Evolutionary conservation across 2,797 vertebrate genomes (phyloP).

Genomic region (Nannoperca obscura): DNA sequence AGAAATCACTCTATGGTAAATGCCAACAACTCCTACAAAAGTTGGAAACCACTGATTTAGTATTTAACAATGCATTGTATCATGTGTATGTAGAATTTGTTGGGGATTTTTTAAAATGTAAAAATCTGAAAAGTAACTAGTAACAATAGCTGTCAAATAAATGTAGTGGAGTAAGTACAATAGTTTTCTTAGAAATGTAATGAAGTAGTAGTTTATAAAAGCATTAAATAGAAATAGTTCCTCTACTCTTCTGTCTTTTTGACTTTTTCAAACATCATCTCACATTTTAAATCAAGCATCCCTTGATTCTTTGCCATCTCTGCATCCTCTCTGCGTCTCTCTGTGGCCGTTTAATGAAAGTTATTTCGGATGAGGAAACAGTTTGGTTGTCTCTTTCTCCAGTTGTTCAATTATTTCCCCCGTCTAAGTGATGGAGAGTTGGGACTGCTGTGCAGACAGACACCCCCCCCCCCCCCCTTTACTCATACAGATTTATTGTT

Average conservation of each 20-base stretch:
- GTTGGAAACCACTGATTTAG: background rate
- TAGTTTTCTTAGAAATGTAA: background rate
- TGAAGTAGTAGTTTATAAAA: background rate
- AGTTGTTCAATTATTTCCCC: constrained; percentile 76
- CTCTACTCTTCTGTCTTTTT: constrained; percentile 31
- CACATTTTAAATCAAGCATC: constrained; percentile 27
- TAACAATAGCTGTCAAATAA: background rate
- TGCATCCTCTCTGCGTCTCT: constrained; percentile 10
- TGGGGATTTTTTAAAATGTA: no score
- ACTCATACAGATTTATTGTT: constrained; percentile 63
- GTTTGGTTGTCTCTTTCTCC: constrained; percentile 67
- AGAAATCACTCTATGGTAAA: background rate
- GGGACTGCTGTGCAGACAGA: constrained; percentile 40
- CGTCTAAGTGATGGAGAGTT: constrained; percentile 72
- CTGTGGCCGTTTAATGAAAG: constrained; percentile 60
- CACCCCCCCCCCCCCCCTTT: background rate
- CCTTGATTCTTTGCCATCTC: constrained; percentile 36
- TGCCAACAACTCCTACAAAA: background rate
- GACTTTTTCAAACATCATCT: constrained; percentile 37
- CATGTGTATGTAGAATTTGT: no score
- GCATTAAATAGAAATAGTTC: background rate
- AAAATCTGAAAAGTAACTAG: background rate
- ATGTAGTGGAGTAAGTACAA: background rate
- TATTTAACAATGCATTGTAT: background rate
- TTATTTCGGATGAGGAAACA: constrained; percentile 73